Percentiles rank a stretch among this genome's conserved stretches.
These are phyloP conservation scores for Presbytis comata DNA, from an alignment of 2,797 vertebrate genomes.

Conservation along the genomic window DNA sequence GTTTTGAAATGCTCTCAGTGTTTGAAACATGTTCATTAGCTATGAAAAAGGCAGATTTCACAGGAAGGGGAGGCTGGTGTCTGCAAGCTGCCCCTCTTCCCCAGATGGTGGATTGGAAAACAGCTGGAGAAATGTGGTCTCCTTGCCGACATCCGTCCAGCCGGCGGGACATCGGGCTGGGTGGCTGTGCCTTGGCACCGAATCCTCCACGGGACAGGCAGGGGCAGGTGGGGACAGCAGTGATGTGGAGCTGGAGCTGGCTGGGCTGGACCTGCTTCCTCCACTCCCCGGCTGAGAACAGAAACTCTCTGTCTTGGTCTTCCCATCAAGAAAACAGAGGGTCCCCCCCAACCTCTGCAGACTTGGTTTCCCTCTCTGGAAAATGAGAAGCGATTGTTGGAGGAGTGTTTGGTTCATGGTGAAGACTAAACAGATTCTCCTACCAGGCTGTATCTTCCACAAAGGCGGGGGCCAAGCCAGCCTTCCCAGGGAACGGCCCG, in stretches of 20 bases:
- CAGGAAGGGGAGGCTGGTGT: not conserved
- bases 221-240: fast-evolving
- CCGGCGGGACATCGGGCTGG: fast-evolving
- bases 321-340: not conserved
- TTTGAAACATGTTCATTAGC: slow-evolving; percentile 70
- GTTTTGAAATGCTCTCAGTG: slow-evolving; percentile 64
- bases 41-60: slow-evolving; percentile 45
- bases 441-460: not conserved
- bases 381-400: not conserved
- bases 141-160: fast-evolving
- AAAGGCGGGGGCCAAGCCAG: not conserved
- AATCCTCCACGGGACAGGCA: not conserved
- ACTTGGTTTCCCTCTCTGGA: not conserved
- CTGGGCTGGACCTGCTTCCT: fast-evolving
- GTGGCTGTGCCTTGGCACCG: fast-evolving
- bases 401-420: not conserved
- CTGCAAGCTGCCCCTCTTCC: not conserved
- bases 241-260: fast-evolving
- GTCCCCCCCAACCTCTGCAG: not conserved
- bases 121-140: not conserved
- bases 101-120: not conserved
- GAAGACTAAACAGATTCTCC: not conserved
- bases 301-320: not conserved
- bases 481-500: not conserved
- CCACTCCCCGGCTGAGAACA: not conserved